A percentile compares a stretch with the other conserved stretches of the same genome.
These are phyloP conservation scores for Apis mellifera DNA, from an alignment of 1,140 invertebrate species.

Conservation along the genomic window DNA sequence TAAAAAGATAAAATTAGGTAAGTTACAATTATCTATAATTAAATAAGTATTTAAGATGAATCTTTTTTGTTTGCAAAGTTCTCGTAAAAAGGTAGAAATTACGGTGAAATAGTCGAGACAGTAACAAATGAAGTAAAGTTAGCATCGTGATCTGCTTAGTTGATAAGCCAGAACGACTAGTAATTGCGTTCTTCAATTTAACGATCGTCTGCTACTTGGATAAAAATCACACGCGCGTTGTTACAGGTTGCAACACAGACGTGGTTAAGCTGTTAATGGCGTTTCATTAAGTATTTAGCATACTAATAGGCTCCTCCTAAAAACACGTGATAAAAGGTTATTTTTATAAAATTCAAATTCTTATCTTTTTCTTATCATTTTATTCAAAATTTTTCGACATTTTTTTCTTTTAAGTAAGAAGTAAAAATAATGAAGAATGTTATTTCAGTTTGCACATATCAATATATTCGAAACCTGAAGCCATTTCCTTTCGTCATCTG, in stretches of 20 bases:
- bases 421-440: too few species aligned
- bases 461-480: constrained; percentile 14
- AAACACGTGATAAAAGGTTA: background rate
- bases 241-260: constrained; percentile 36
- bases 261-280: constrained; percentile 40
- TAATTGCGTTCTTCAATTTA: constrained; percentile 49
- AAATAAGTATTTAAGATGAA: background rate
- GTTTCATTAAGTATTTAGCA: constrained; percentile 13
- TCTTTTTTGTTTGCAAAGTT: background rate
- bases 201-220: constrained; percentile 15
- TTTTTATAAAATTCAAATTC: too few species aligned
- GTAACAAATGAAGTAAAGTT: constrained; percentile 63
- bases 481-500: constrained; percentile 1
- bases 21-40: background rate
- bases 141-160: constrained; percentile 21
- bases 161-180: constrained; percentile 28
- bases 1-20: background rate
- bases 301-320: background rate
- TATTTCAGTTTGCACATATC: background rate
- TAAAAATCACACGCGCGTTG: constrained; percentile 41
- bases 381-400: background rate
- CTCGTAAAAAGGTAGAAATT: constrained; percentile 52
- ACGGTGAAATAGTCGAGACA: constrained; percentile 43
- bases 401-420: too few species aligned
- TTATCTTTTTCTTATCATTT: background rate